Conservation (phyloP, 1,140 invertebrate species). For the Metopolophium dirhodum region DNA sequence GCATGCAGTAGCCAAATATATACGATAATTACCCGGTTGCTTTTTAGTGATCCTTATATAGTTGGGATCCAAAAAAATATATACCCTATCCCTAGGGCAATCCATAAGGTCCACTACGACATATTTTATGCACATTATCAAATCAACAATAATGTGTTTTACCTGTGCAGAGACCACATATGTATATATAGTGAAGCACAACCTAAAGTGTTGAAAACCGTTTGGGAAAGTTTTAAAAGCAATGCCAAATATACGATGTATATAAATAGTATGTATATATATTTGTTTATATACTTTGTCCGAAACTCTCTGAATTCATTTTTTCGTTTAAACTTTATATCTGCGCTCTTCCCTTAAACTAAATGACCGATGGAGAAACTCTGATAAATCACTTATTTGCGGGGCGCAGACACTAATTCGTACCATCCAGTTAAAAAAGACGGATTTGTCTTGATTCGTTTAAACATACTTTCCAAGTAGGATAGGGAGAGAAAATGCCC, state of each 20-base stretch:
- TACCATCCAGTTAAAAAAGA: conserved; percentile 41
- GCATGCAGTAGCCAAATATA: neutral
- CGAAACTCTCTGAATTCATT: conserved; percentile 10
- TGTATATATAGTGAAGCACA: neutral
- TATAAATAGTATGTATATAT: neutral
- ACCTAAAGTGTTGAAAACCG: neutral
- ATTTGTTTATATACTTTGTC: neutral
- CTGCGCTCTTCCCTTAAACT: neutral
- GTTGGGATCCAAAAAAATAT: neutral
- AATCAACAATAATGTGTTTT: neutral
- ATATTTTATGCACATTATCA: neutral
- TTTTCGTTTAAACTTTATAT: conserved; percentile 19
- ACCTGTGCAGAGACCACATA: neutral
- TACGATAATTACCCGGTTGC: neutral
- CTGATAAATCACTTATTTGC: conserved; percentile 47
- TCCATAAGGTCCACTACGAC: neutral
- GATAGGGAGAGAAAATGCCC: neutral
- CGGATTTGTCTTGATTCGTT: conserved; percentile 41
- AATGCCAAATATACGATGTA: conserved; percentile 37
- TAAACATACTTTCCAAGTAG: neutral
- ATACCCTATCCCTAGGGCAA: neutral
- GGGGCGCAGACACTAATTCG: conserved; percentile 3
- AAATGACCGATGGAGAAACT: conserved; percentile 54
- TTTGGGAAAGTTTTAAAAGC: conserved; percentile 49
- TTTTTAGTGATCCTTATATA: neutral